A percentile compares a stretch with the other conserved stretches of the same genome.
phyloP scores from a whole-genome alignment of 2,888 invertebrate species.

The Gortyna flavago region DNA sequence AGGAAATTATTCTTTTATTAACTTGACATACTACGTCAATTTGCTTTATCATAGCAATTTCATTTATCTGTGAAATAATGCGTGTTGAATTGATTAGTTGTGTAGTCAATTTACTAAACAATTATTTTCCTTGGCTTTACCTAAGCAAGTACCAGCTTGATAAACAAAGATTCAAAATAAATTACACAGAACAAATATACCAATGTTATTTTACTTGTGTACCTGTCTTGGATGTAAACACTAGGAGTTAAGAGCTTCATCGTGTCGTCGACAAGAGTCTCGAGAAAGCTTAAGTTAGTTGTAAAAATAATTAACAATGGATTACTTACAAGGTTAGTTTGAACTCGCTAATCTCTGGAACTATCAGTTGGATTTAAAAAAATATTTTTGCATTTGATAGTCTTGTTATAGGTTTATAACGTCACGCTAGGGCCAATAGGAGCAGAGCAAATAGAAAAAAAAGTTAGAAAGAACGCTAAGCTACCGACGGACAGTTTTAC shows the following conservation, averaged over 20 bases:
- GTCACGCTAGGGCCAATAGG: too few species aligned
- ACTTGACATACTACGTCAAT: neutral
- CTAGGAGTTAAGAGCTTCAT: slow-evolving; percentile 7
- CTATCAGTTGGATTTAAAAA: too few species aligned
- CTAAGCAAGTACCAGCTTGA: neutral
- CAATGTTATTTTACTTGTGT: slow-evolving; percentile 14
- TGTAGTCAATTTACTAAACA: neutral
- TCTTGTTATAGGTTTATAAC: too few species aligned
- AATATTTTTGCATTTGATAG: too few species aligned
- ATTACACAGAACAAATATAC: slow-evolving; percentile 2
- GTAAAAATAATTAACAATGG: slow-evolving; percentile 10
- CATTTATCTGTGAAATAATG: neutral
- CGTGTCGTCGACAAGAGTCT: slow-evolving; percentile 5
- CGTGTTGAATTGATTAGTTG: neutral
- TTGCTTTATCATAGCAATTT: neutral
- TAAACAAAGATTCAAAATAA: neutral
- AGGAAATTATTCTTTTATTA: neutral
- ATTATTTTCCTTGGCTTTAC: neutral
- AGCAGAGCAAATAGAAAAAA: too few species aligned
- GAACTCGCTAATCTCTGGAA: neutral
- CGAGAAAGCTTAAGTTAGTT: neutral
- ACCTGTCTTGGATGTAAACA: slow-evolving; percentile 6
- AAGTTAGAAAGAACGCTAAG: too few species aligned
- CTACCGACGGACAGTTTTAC: too few species aligned
- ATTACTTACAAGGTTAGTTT: slow-evolving; percentile 3